Base-by-base conservation (phyloP, 2,888 invertebrate species). In the Agonopterix subpropinquella region DNA sequence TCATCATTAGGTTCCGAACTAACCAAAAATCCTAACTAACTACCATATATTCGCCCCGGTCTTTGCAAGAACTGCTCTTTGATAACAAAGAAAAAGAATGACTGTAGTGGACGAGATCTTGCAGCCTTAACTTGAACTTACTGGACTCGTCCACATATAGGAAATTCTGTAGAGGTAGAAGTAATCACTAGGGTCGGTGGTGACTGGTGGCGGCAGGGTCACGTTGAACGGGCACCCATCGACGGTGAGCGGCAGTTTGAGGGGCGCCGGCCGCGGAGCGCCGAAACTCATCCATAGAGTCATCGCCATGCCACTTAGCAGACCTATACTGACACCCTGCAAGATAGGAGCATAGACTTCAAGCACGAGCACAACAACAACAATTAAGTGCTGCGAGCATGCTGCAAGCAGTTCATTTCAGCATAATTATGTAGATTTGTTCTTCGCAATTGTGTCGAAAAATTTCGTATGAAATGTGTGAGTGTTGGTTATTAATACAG, bases 251-350 rank as follows among this genome's bases (percentile, higher is more conserved):
- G 92, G 90, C 42, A 95, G 67, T 45, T 77, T 85, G 5, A 77
- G 73, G 0, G 90, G 70, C 0, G 88, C 73, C 0, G 95, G 94
- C 58, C 93, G 93, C 0, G 96, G 93, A 4, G 92, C 91, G 0
- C 96, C 96, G 71, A 97, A 95, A 47, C 95, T 96, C 57, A 96
- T 92, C 95, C 95, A 96, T 43, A 96, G 85, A 1, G 93, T 92
- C 47, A 95, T 67, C 0, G 88, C 78, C 52, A 97, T 85, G 0
- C 95, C 93, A 4, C 82, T 64, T 0, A 92, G 45, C 2, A 95
- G 77, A 0, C 93, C 96, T 9, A 86, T 64, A 8, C 94, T 82
- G 0, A 92, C 93, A 35, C 96, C 96, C 92, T 93, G 77, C 7
- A 80, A 77, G 1, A 39, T n/a, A 39, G 37, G 37, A 37, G 39